Evolutionary conservation across 1,140 invertebrate species (phyloP).

Genomic region (Monomorium pharaonis): DNA sequence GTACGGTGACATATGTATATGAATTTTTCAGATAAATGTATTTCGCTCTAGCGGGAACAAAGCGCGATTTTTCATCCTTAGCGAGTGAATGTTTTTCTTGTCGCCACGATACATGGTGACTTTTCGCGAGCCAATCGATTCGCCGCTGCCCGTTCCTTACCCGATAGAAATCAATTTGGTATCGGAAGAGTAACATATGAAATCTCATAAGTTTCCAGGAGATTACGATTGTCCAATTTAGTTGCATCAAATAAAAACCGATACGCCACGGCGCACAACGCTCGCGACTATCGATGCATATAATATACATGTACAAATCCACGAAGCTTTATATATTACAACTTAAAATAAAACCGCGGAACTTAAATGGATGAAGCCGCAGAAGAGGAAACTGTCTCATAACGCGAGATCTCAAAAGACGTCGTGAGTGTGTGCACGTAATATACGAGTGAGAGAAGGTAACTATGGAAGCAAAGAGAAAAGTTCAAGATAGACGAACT

Average conservation of each 20-base stretch:
- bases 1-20: neutral
- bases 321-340: neutral
- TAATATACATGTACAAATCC: neutral
- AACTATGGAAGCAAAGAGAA: neutral
- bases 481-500: conserved; percentile 24
- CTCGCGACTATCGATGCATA: neutral
- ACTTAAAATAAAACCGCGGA: conserved; percentile 20
- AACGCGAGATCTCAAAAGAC: neutral
- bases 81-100: neutral
- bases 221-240: conserved; percentile 38
- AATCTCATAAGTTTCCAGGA: conserved; percentile 29
- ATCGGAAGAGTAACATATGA: neutral
- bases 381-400: neutral
- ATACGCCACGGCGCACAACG: neutral
- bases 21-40: neutral
- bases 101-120: neutral
- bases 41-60: neutral
- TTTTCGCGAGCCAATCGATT: neutral
- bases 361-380: neutral
- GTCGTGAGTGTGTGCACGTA: neutral
- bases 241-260: conserved; percentile 14
- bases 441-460: neutral
- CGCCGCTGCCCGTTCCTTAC: neutral
- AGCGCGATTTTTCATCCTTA: neutral
- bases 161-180: conserved; percentile 5